Conservation (phyloP, 2,888 invertebrate species). For the Pandemis cinnamomeana region DNA sequence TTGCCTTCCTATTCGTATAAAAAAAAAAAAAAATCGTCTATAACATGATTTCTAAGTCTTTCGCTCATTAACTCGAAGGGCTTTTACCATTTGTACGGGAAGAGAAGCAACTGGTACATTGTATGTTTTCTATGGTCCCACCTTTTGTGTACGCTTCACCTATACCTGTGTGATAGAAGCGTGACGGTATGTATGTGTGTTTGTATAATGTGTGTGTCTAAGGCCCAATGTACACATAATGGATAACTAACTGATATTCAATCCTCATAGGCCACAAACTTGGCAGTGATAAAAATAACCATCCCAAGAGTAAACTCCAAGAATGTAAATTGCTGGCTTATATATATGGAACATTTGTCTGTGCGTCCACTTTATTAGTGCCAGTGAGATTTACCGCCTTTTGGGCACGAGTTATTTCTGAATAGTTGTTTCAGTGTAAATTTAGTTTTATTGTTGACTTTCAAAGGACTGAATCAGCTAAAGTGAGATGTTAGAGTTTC, state of each 20-base stretch:
- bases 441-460: slow-evolving; percentile 20
- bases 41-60: no score
- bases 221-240: neutral
- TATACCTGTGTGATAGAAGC: no score
- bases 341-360: slow-evolving; percentile 69
- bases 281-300: slow-evolving; percentile 21
- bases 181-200: no score
- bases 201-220: no score
- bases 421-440: slow-evolving; percentile 31
- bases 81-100: no score
- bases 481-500: slow-evolving; percentile 6
- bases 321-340: slow-evolving; percentile 74
- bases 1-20: no score
- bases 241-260: neutral
- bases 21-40: no score
- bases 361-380: slow-evolving; percentile 57
- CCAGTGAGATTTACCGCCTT: slow-evolving; percentile 59
- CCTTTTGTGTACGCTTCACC: no score
- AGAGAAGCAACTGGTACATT: no score
- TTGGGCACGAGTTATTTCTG: slow-evolving; percentile 24
- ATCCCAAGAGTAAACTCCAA: slow-evolving; percentile 40
- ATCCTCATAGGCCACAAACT: neutral
- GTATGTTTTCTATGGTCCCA: no score
- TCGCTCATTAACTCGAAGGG: no score
- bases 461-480: slow-evolving; percentile 16